Evolutionary conservation across 2,113 vertebrate species (phyloP), one percentile per base, ranked within the genome.

Genomic region (Pavo muticus): DNA sequence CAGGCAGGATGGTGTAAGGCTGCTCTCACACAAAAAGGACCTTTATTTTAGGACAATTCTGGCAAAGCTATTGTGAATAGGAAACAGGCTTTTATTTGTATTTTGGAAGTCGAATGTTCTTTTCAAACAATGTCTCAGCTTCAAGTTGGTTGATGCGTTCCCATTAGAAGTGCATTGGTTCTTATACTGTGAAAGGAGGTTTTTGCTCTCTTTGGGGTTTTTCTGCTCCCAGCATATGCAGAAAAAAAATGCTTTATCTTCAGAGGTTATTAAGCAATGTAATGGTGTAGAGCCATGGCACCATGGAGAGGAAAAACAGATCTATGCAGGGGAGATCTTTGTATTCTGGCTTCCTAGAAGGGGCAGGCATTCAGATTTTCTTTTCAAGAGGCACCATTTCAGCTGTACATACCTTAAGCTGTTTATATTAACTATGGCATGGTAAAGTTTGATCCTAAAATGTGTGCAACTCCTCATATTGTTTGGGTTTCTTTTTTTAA

Each of bases 331-430:
- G 54, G 48, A 84, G 47, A 83, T 74, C 32, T 54, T 16, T 42
- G 17, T 35, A 12, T 84, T 95, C 78, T 57, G 35, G 79, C 86
- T 91, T 91, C 57, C 61, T 42, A 54, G 73, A 78, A 82, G 65
- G 87, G 83, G 88, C 76, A 65, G 37, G 52, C 63, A 45, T 83
- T 72, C 67, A 37, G 65, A 24, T 54, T 84, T 86, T 0, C 0
- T 63, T 92, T 78, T 74, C 57, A 81, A 83, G 85, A 95, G 80
- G 93, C 92, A 64, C 2, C 1, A 45, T 72, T 93, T 84, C 83
- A 91, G 80, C 74, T 97, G 93, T 95, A 95, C 70, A 84, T 95
- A 95, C 86, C 76, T 94, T 91, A 93, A 84, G 80, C 57, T 21
- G 11, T 90, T 97, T 94, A 18, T 88, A 61, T 37, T 91, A 84